Conservation (phyloP, 2,888 invertebrate species). For the Metacarcinus magister region DNA sequence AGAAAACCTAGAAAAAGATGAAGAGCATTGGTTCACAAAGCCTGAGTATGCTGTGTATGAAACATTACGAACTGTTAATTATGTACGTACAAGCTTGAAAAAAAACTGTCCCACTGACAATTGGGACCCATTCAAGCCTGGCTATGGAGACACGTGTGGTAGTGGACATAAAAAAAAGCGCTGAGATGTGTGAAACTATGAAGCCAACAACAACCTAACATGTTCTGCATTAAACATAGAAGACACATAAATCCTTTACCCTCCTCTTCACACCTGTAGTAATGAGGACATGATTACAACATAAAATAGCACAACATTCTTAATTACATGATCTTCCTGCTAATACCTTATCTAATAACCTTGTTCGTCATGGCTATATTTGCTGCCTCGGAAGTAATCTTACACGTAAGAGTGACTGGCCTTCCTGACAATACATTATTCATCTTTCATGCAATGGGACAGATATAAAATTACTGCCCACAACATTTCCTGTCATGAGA, state of each 20-base stretch:
- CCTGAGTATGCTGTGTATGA: neutral
- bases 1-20: neutral
- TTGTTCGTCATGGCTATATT: neutral
- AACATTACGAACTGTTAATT: no score
- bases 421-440: no score
- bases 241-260: neutral
- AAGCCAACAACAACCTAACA: neutral
- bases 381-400: neutral
- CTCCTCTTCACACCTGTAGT: neutral
- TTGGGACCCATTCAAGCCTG: no score
- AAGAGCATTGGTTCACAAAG: neutral
- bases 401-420: neutral
- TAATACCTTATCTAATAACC: neutral
- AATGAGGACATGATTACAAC: neutral
- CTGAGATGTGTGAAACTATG: no score
- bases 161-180: no score
- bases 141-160: no score
- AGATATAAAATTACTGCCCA: neutral
- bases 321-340: neutral
- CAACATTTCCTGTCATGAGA: neutral
- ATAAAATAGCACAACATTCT: neutral
- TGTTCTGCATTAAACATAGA: neutral
- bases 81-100: no score
- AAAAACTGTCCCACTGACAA: no score
- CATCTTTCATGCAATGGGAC: no score